A percentile compares a stretch with the other conserved stretches of the same genome.
phyloP scores from a whole-genome alignment of 2,888 invertebrate species.

The Nephrotoma appendiculata region DNA sequence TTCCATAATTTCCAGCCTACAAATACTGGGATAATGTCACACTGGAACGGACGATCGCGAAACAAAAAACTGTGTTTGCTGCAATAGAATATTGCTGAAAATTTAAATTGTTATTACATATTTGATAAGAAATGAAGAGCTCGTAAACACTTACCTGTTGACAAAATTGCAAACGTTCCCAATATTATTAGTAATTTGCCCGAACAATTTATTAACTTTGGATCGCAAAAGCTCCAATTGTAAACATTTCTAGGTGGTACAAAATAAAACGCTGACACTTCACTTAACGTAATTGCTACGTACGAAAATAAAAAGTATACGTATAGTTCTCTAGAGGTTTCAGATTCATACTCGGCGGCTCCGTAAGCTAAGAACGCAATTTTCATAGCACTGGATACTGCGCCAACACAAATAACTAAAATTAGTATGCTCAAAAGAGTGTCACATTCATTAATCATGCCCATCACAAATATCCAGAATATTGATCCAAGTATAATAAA shows the following conservation, averaged over 20 bases:
- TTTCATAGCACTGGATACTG: too few relatives aligned
- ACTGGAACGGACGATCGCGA: too few relatives aligned
- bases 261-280: neutral
- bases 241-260: too few relatives aligned
- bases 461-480: too few relatives aligned
- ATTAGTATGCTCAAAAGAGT: too few relatives aligned
- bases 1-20: neutral
- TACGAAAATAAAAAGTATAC: neutral
- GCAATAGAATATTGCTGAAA: neutral
- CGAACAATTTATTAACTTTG: neutral
- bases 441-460: too few relatives aligned
- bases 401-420: too few relatives aligned
- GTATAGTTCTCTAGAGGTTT: neutral
- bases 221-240: too few relatives aligned
- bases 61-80: neutral
- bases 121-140: too few relatives aligned
- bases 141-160: neutral
- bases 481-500: too few relatives aligned
- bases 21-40: too few relatives aligned
- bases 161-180: neutral
- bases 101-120: neutral
- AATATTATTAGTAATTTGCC: neutral
- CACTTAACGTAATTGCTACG: neutral
- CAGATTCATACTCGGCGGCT: neutral
- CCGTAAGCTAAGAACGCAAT: neutral